Base-by-base conservation (phyloP, 2,888 invertebrate species). In the Drosophila aldrichi region DNA sequence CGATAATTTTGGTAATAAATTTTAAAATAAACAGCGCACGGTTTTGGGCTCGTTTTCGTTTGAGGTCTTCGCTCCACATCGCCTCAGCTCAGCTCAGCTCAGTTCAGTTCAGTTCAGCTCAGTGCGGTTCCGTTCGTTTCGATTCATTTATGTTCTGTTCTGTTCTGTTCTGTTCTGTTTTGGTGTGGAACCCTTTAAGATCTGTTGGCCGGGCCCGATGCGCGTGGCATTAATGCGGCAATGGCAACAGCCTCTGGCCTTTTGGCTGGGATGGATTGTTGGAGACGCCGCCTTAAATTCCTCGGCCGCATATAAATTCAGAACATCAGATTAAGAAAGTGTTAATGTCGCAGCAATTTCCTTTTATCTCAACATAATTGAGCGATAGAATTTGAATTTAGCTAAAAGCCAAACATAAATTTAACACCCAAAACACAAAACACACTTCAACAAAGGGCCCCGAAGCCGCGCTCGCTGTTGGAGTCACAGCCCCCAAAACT, bases 361-460 rank as follows among this genome's bases (percentile, higher is more conserved):
- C 86, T 84, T 90, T 91, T 90, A 90, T 91, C 90, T 82, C 84
- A 83, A 91, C 91, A 91, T 91, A 91, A 91, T 91, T 91, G 92
- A 91, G 91, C 91, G 91, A 91, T 91, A 91, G 92, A 91, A 91
- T 88, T 85, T 82, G 83, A 88, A 89, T 91, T 91, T 91, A 90
- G 88, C 90, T 91, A 91, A 91, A 89, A 89, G 88, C 86, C 82
- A 82, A 86, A 89, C 91, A 91, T 91, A 91, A 91, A 91, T 91
- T 89, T 86, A 81, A 90, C 89, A 90, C 82, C 85, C 89, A 90
- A 83, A 81, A 84, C 77, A 70, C 77, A 69, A 75, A 75, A 75
- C 75, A 79, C 80, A 77, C 80, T 66, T 51, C 73, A 64, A 80
- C 80, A 78, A 78, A 80, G 64, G 54, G 70, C 38, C 41, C 44